Evolutionary conservation across 2,797 vertebrate genomes (phyloP), one percentile per base, ranked within the genome.

Genomic region (Melanitta fusca): DNA sequence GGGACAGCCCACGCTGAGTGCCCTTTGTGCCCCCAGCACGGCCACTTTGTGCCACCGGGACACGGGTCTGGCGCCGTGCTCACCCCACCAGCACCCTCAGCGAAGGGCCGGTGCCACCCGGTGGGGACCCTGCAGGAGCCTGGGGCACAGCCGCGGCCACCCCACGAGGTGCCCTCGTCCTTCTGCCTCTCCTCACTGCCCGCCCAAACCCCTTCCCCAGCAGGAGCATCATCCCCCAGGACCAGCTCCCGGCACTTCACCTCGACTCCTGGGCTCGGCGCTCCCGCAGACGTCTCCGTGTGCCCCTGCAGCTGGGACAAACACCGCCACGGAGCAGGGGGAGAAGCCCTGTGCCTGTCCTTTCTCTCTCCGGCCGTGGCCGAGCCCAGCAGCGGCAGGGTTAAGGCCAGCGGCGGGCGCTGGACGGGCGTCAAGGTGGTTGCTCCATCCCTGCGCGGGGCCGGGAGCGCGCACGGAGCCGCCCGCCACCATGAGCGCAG

Each of bases 401-500:
- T 98, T 98, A 98, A 98, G 83, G 58, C 20, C 14, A 79, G 57
- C 22, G 91, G 60, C 92, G 49, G 93, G 87, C 28, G 95, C 97
- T 95, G 96, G 97, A 94, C 78, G 6, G 95, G 93, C 74, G 86
- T 97, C 97, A 97, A 97, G 96, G 96, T 86, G 89, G 94, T 91
- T 94, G 96, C 96, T 94, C 96, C 90, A 96, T 94, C 93, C 62
- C 62, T 93, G 80, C 83, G 92, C 41, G 96, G 93, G 91, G 87
- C 96, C 34, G n/a, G 96, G 92, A 87, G 80, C 74, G 92, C 83
- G 81, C 72, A 7, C 78, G 69, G 89, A 86, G 62, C 74, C 88
- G 89, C 94, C 92, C 73, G 73, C 24, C 32, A 43, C 96, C 92
- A 97, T 98, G 97, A 97, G 93, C 82, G 24, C 54, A 73, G 95